Conservation (phyloP, 2,797 vertebrate species). For the Sebastiscus tertius region DNA sequence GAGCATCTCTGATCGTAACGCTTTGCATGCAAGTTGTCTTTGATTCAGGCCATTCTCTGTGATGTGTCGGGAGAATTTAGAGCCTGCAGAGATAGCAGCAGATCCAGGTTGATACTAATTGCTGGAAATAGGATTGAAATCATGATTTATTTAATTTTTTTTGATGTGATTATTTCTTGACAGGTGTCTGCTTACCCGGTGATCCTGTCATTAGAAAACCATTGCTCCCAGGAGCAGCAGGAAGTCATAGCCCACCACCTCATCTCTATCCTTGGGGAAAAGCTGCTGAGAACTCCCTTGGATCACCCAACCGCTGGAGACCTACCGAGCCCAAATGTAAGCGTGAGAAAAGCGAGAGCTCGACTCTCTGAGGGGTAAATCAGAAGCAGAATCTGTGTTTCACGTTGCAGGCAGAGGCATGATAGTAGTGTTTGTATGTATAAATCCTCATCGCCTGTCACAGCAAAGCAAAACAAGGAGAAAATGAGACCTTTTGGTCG, state of each 20-base stretch:
- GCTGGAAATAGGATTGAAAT: constrained; percentile 20
- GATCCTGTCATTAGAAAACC: constrained; percentile 91
- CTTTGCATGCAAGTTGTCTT: constrained; percentile 28
- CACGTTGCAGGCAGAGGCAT: background rate
- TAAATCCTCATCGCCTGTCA: constrained; percentile 21
- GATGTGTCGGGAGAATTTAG: constrained; percentile 12
- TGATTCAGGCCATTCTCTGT: constrained; percentile 40
- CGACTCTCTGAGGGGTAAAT: background rate
- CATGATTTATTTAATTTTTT: background rate
- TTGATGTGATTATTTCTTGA: constrained; percentile 12
- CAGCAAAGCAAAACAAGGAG: constrained; percentile 29
- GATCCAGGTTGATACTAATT: constrained; percentile 22
- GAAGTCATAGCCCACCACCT: constrained; percentile 85
- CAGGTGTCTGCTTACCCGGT: constrained; percentile 89
- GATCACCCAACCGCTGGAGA: constrained; percentile 45
- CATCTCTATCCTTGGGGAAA: constrained; percentile 81
- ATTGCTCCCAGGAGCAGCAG: constrained; percentile 88
- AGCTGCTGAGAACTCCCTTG: constrained; percentile 78
- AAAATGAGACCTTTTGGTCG: constrained; percentile 22
- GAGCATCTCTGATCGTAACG: constrained; percentile 23
- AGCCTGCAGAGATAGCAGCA: background rate
- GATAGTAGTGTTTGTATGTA: background rate
- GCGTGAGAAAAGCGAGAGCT: constrained; percentile 13
- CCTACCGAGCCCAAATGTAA: constrained; percentile 92
- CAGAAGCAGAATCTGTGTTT: constrained; percentile 15